Base-by-base conservation (phyloP, 2,888 invertebrate species). In the Beris morrisii region DNA sequence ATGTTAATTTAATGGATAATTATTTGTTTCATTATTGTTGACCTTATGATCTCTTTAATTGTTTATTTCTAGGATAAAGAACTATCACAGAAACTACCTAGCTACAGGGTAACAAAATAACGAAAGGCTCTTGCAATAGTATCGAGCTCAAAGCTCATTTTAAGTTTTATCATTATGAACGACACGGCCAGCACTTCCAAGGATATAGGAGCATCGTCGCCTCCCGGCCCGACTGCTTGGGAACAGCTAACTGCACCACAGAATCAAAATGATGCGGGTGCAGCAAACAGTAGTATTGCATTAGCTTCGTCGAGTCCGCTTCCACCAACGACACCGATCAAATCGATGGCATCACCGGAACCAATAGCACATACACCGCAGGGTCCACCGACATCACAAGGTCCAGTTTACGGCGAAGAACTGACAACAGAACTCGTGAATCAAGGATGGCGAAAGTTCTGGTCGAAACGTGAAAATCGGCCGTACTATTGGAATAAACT, bases 401-500 rank as follows among this genome's bases (percentile, higher is more conserved):
- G 73, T 0, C 76, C 78, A 0, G 72, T 73, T 1, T 80, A 79
- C 69, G 80, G 80, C 2, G 81, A 81, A 69, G 81, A 81, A 68
- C 69, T 81, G 13, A 79, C 79, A 4, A 76, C 77, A 0, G 81
- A 81, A 67, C 69, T 81, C 5, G 79, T 86, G 6, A 91, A 92
- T 76, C 93, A 93, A 77, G 97, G 97, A 5, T 97, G 97, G 97
- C 87, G 95, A 69, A 95, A 93, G 75, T 96, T 93, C 80, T 97
- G 97, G 97, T 97, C 96, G 22, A 93, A 95, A 77, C 84, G 97
- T 64, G 97, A 97, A 80, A 95, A 92, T 77, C 84, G 97, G 32
- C 95, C 95, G 2, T 97, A 97, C 79, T 97, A 92, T 82, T 97
- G 96, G 93, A 97, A 97, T 79, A 95, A 95, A 82, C 82, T 92